Percentiles rank a stretch among this genome's conserved stretches.
phyloP scores from a whole-genome alignment of 2,113 vertebrate species.

The Pavo muticus region DNA sequence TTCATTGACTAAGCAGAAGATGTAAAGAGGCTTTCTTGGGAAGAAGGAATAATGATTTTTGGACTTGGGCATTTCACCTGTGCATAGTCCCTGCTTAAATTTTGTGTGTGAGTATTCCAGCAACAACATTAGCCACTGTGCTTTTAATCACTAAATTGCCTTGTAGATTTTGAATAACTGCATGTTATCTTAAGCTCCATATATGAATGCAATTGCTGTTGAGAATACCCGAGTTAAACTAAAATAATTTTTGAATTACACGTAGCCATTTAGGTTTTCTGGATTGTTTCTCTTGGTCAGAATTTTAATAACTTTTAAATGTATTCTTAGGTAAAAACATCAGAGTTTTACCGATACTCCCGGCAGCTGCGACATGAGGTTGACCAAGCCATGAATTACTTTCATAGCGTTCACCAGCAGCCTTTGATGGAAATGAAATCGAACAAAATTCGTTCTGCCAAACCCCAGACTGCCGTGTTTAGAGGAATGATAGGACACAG shows the following conservation, averaged over 20 bases:
- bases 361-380: slow-evolving; percentile 95
- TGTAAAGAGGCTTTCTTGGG: neutral
- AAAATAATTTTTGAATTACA: slow-evolving; percentile 10
- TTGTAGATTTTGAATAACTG: slow-evolving; percentile 24
- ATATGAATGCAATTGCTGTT: neutral
- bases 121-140: slow-evolving; percentile 9
- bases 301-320: slow-evolving; percentile 77
- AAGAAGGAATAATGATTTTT: neutral
- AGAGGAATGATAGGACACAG: slow-evolving; percentile 99
- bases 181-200: neutral
- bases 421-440: slow-evolving; percentile 94
- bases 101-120: neutral
- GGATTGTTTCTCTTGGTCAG: slow-evolving; percentile 62
- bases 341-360: slow-evolving; percentile 98
- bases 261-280: slow-evolving; percentile 53
- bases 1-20: neutral
- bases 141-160: slow-evolving; percentile 15
- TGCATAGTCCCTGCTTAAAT: neutral
- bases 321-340: slow-evolving; percentile 94
- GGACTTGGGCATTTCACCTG: neutral
- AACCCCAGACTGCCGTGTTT: slow-evolving; percentile 97
- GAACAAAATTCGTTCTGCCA: slow-evolving; percentile 95
- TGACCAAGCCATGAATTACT: slow-evolving; percentile 96
- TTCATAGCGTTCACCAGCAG: slow-evolving; percentile 95
- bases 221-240: slow-evolving; percentile 4